Evolutionary conservation across 2,113 vertebrate genomes (phyloP).

Genomic region (Conger conger): DNA sequence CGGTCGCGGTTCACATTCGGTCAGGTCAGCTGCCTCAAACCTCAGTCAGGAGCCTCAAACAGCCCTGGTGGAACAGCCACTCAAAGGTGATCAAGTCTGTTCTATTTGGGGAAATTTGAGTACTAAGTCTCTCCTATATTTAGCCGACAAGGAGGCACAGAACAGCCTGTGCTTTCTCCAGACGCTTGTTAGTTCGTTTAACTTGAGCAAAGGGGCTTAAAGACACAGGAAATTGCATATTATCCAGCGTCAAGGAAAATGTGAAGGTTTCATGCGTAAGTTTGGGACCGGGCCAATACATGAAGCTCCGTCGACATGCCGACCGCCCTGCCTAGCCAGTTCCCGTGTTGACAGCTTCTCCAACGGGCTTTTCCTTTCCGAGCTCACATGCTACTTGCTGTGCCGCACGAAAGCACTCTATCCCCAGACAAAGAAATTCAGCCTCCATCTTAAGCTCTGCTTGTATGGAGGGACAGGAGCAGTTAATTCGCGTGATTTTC

Average conservation of each 20-base stretch:
- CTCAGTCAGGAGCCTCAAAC: not conserved
- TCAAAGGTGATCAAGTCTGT: not conserved
- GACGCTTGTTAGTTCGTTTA: not conserved
- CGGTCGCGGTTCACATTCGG: not conserved
- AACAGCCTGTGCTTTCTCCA: not conserved
- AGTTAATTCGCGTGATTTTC: not conserved
- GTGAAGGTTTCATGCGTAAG: no score
- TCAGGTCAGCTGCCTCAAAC: not conserved
- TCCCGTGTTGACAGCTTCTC: not conserved
- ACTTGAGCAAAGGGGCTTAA: not conserved
- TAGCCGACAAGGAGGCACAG: not conserved
- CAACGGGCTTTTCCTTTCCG: not conserved
- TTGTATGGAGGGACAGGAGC: not conserved
- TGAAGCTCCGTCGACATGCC: no score
- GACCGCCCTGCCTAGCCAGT: not conserved
- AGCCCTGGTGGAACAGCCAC: not conserved
- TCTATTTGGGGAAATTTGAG: not conserved
- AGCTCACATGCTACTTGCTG: no score
- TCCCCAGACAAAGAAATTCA: not conserved
- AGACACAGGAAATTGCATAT: not conserved
- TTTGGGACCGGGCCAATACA: no score
- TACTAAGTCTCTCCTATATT: not conserved
- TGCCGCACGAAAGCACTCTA: not conserved
- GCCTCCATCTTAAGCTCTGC: not conserved
- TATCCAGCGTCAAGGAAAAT: not conserved